These are phyloP conservation scores for Heterocephalus glaber DNA, from an alignment of 2,113 vertebrate species.

Conservation along the genomic window DNA sequence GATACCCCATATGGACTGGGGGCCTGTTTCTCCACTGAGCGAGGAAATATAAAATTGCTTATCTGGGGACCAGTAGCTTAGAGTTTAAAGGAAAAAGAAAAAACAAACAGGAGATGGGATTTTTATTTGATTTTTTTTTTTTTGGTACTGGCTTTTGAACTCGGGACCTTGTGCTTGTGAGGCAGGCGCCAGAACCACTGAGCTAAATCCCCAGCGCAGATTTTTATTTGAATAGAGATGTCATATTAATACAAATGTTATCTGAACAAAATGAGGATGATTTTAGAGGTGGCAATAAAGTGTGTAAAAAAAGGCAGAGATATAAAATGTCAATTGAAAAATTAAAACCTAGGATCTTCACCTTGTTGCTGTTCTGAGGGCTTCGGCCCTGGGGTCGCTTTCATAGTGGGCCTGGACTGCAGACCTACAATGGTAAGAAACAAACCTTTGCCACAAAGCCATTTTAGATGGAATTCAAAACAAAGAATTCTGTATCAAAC, in stretches of 20 bases:
- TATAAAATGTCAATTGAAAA: not conserved
- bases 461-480: conserved; percentile 56
- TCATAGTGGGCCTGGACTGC: not conserved
- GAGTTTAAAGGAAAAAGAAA: not conserved
- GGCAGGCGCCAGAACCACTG: too few species aligned
- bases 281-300: not conserved
- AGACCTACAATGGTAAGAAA: not conserved
- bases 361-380: rapidly evolving
- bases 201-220: too few species aligned
- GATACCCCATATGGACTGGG: not conserved
- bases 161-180: too few species aligned
- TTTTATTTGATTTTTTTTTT: conserved; percentile 38
- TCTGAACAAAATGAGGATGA: not conserved
- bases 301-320: not conserved
- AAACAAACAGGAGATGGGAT: not conserved
- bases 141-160: too few species aligned
- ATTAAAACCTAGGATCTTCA: not conserved
- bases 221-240: conserved; percentile 35
- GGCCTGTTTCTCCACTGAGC: not conserved
- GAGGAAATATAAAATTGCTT: conserved; percentile 24
- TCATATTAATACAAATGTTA: not conserved
- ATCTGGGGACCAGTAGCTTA: conserved; percentile 29
- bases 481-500: conserved; percentile 40
- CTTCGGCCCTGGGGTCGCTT: not conserved
- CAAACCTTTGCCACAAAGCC: not conserved